Evolutionary conservation across 2,113 vertebrate genomes (phyloP), one percentile per base, ranked within the genome.

Genomic region (Phodopus roborovskii): DNA sequence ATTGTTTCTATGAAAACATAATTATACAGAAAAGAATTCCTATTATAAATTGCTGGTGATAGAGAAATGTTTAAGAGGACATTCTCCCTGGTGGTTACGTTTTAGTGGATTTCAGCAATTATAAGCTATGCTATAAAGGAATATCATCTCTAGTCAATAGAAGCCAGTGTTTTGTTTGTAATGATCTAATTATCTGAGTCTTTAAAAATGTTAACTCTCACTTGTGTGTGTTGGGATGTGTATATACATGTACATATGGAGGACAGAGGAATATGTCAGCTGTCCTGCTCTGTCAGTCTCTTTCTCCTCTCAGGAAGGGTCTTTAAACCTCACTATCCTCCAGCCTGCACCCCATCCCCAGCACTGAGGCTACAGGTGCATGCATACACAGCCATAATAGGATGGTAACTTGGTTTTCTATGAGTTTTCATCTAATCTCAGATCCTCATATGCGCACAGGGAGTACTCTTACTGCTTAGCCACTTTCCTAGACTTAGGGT

Each of bases 1-100:
- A 75, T n/a, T 90, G 53, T 95, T 95, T 95, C 70, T 91, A 90
- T 62, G 71, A 88, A 92, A 89, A 97, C 79, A 94, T 39, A 94
- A 88, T 93, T 92, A 88, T 28, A 75, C 11, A 64, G 81, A 90
- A 96, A 94, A 94, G 24, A 81, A 84, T 66, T 36, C 33, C 56
- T 77, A 53, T 79, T 50, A 87, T 62, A 96, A 83, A 79, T 64
- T 2, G 5, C 19, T 91, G 82, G 42, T 88, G 92, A 84, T 45
- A 15, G 42, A 88, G 64, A 95, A 81, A 53, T 24, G 45, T 79
- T 92, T 92, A 79, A 96, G 70, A 90, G 90, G 19, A 33, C 45
- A 94, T 73, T 86, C 33, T 26, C 53, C 3, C 70, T 75, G 33
- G 42, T 58, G 79, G 95, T 48, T 94, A 58, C 13, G 74, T 75